These are phyloP conservation scores for Heliconius himera DNA, from an alignment of 1,140 invertebrate genomes.

Conservation along the genomic window DNA sequence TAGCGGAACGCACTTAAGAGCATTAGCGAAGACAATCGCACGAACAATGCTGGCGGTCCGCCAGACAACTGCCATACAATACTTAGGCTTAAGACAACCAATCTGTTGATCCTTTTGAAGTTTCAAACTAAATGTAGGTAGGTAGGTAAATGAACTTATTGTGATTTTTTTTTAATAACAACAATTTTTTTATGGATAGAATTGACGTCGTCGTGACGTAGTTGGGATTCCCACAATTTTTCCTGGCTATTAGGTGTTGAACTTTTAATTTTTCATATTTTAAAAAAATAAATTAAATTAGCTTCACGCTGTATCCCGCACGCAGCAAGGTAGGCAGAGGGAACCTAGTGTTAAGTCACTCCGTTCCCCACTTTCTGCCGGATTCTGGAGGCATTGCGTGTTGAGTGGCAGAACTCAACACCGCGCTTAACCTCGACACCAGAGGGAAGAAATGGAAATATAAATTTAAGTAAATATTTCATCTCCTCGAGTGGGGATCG, in stretches of 20 bases:
- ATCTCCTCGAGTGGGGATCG: no score
- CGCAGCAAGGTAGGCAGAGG: no score
- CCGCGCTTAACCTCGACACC: no score
- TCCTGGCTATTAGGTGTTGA: background rate
- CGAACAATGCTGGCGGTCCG: constrained; percentile 1
- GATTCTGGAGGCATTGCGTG: no score
- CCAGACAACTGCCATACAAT: constrained; percentile 18
- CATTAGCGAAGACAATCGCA: constrained; percentile 18
- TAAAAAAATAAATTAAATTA: no score
- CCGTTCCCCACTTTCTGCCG: no score
- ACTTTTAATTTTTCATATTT: background rate
- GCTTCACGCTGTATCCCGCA: no score
- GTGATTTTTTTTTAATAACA: background rate
- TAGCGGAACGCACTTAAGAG: constrained; percentile 14
- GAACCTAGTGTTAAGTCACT: no score
- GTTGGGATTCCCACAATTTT: background rate
- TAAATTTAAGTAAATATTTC: no score
- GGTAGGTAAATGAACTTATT: background rate
- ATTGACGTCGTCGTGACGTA: background rate
- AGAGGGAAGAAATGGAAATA: no score
- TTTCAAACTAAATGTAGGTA: background rate
- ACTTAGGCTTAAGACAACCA: constrained; percentile 2
- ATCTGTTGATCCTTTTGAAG: constrained; percentile 21
- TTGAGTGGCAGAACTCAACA: no score
- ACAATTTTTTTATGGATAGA: background rate